Conservation (phyloP, 92 coral and sea anemone genomes). For the Montipora capitata region DNA sequence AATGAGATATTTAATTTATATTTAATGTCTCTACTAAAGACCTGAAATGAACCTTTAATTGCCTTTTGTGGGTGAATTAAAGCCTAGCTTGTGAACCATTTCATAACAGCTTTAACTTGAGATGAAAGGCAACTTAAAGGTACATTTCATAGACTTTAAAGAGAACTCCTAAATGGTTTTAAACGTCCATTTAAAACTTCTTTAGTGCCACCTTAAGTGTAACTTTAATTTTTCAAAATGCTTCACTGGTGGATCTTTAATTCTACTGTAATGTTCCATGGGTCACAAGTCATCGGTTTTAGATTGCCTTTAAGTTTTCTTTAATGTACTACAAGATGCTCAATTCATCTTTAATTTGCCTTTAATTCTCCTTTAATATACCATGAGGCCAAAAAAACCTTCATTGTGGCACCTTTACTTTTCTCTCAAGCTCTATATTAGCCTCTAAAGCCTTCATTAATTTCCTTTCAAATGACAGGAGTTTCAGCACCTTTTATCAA, state of each 20-base stretch:
- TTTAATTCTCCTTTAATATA: background rate
- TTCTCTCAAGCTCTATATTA: background rate
- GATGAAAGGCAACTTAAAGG: constrained; percentile 21
- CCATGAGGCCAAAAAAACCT: background rate
- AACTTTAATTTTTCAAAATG: constrained; percentile 31
- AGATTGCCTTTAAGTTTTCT: constrained; percentile 15
- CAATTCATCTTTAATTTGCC: background rate
- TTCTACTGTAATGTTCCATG: too few species aligned
- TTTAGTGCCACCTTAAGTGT: constrained; percentile 26
- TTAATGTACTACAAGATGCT: background rate
- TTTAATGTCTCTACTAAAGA: constrained; percentile 16
- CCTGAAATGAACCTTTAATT: constrained; percentile 46
- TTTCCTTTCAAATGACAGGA: background rate
- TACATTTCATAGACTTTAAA: constrained; percentile 41
- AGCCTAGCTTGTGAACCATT: constrained; percentile 53
- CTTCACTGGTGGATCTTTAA: constrained; percentile 2
- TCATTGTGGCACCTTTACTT: constrained; percentile 4
- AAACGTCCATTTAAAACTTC: background rate
- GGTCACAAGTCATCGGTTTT: too few species aligned
- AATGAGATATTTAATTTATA: constrained; percentile 11
- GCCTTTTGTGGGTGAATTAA: constrained; percentile 40
- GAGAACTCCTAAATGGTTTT: too few species aligned
- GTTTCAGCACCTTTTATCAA: constrained; percentile 14
- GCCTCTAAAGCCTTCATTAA: background rate
- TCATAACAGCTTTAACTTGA: constrained; percentile 40